Percentiles rank a stretch among this genome's conserved stretches.
Evolutionary conservation across 2,797 vertebrate species (phyloP).

Genomic region (Tenualosa thibaudeaui): DNA sequence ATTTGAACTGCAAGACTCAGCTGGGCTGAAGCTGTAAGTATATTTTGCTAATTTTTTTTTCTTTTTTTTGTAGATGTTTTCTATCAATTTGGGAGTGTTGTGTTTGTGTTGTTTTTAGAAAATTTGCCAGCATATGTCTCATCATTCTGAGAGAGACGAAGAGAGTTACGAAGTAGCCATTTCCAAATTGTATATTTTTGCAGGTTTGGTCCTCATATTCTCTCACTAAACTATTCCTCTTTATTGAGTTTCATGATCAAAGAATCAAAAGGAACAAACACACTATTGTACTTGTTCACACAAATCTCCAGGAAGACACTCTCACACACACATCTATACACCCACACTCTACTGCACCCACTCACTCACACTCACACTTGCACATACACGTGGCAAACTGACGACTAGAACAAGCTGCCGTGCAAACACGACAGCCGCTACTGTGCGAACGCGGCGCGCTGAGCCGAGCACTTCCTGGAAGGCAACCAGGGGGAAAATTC

Average conservation of each 20-base stretch:
- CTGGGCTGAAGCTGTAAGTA: not conserved
- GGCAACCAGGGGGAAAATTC: constrained; percentile 43
- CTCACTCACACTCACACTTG: not conserved
- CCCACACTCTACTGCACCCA: not conserved
- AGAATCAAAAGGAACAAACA: not conserved
- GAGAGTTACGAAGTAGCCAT: not conserved
- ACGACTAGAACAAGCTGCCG: constrained; percentile 65
- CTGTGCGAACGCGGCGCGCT: constrained; percentile 54
- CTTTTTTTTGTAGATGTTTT: not conserved
- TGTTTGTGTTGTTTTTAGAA: not conserved
- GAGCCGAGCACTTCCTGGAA: constrained; percentile 42
- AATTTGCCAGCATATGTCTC: not conserved
- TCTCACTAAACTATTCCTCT: not conserved
- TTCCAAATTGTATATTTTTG: not conserved
- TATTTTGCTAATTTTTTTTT: not conserved
- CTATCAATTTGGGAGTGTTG: not conserved
- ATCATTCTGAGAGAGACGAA: not conserved
- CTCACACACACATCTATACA: not conserved
- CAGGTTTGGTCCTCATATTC: not conserved
- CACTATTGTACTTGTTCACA: not conserved
- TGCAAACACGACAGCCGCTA: constrained; percentile 65
- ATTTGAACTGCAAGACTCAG: constrained; percentile 27
- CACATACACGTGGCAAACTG: constrained; percentile 55
- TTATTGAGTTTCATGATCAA: not conserved
- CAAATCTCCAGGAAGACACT: not conserved